Conservation (phyloP, 2,113 vertebrate genomes). For the Emydura subglobosa region DNA sequence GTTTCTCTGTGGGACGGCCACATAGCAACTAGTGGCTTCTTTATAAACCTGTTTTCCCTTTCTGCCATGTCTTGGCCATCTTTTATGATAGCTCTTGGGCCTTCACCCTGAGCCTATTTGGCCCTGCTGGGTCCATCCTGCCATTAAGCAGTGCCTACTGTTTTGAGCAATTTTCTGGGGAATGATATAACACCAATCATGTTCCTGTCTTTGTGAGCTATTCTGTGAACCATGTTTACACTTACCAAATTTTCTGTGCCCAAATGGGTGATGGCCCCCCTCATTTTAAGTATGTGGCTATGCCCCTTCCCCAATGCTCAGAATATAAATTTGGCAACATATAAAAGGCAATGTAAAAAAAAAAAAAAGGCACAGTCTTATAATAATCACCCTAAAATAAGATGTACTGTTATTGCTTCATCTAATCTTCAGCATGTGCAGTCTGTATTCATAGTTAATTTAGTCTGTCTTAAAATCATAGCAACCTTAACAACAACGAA, state of each 20-base stretch:
- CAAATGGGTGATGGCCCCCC: neutral
- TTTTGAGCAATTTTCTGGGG: neutral
- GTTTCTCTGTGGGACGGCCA: neutral
- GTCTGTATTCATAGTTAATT: constrained; percentile 81
- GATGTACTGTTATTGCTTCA: constrained; percentile 64
- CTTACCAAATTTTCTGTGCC: constrained; percentile 51
- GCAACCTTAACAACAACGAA: constrained; percentile 70
- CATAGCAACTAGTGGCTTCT: fast-evolving
- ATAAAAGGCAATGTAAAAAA: constrained; percentile 39
- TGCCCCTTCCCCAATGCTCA: neutral
- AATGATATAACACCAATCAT: neutral
- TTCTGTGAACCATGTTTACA: constrained; percentile 5
- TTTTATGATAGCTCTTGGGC: neutral
- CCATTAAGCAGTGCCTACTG: neutral
- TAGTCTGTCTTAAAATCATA: constrained; percentile 73
- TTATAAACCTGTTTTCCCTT: neutral
- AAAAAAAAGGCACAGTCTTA: constrained; percentile 64
- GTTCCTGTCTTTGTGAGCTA: neutral
- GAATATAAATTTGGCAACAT: constrained; percentile 20
- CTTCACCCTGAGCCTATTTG: neutral
- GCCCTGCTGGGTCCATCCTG: neutral
- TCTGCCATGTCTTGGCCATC: neutral
- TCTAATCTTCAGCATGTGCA: constrained; percentile 69
- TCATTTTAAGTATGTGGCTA: neutral
- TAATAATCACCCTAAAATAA: constrained; percentile 68